Base-by-base conservation (phyloP, 2,113 vertebrate genomes). In the Sylvietta virens region DNA sequence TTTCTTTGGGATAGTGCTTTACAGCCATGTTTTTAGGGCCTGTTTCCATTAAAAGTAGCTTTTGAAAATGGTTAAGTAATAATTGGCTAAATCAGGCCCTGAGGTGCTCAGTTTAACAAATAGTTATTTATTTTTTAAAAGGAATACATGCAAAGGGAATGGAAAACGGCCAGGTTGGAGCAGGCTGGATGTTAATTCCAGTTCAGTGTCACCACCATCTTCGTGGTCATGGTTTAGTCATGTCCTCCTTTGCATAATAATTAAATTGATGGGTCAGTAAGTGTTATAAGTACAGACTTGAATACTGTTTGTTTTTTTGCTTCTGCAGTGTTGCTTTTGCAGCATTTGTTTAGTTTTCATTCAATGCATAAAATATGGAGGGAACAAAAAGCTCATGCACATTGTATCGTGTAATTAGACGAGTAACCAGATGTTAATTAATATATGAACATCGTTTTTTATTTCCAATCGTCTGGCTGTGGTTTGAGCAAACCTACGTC, bases 381-480 rank as follows among this genome's bases (percentile, higher is more conserved):
- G 76, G 93, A 96, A 96, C 92, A 93, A 88, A 86, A 82, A 85
- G 80, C 94, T 81, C 85, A 79, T 88, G 85, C 82, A 86, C 90
- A 90, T 88, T 96, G 95, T 73, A 71, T 83, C 65, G 0, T 92
- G 96, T 92, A 94, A 96, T 96, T 92, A 94, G 93, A 81, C 13
- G 1, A 37, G 84, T 8, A 54, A 58, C 67, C 95, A 96, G 96
- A 95, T 96, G 85, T 93, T 92, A 95, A 96, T 96, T 90, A 97
- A 96, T 96, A 96, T 92, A 96, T 96, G 88, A 96, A 97, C 79
- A 78, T 96, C 44, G 3, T 12, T 81, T 81, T 94, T 78, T 92
- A 94, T 93, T 96, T 96, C 76, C 90, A 92, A 76, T 97, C 64
- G 64, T 96, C 94, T 96, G 93, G 88, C 88, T 96, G 93, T 93